phyloP scores from a whole-genome alignment of 2,113 vertebrate species.

The Neogobius melanostomus region DNA sequence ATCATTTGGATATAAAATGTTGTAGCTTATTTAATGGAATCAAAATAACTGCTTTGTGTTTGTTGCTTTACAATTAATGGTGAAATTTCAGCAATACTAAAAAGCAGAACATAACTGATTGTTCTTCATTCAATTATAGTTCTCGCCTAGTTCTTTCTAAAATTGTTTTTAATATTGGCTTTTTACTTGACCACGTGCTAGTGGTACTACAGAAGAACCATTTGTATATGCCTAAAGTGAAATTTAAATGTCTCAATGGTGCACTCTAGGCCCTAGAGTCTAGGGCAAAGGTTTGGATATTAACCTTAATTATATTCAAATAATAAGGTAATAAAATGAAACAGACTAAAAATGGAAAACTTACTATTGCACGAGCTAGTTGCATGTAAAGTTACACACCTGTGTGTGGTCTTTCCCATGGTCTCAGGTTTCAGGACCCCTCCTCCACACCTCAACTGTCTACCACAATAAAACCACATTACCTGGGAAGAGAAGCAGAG shows the following conservation, averaged over 20 bases:
- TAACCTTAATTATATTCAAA: not conserved
- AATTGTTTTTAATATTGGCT: too few relatives aligned
- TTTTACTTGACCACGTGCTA: too few relatives aligned
- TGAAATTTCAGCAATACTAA: not conserved
- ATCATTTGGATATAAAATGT: slow-evolving; percentile 41
- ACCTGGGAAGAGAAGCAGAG: slow-evolving; percentile 26
- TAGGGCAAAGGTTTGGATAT: not conserved
- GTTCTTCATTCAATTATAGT: too few relatives aligned
- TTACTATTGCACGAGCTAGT: not conserved
- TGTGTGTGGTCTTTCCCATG: slow-evolving; percentile 5
- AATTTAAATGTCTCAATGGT: not conserved
- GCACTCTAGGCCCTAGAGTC: not conserved
- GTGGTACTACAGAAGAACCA: too few relatives aligned
- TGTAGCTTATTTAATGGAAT: slow-evolving; percentile 52
- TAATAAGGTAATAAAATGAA: not conserved
- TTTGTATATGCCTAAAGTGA: not conserved
- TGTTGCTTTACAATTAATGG: not conserved
- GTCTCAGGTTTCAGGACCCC: slow-evolving; percentile 25
- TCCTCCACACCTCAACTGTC: slow-evolving; percentile 13
- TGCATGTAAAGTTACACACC: not conserved
- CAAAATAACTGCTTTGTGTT: not conserved
- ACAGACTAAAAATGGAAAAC: not conserved
- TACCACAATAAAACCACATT: slow-evolving; percentile 38
- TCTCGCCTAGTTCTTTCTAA: too few relatives aligned
- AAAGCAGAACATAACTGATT: too few relatives aligned